Conservation (phyloP, 2,888 invertebrate species). For the Drosophila prostipennis region DNA sequence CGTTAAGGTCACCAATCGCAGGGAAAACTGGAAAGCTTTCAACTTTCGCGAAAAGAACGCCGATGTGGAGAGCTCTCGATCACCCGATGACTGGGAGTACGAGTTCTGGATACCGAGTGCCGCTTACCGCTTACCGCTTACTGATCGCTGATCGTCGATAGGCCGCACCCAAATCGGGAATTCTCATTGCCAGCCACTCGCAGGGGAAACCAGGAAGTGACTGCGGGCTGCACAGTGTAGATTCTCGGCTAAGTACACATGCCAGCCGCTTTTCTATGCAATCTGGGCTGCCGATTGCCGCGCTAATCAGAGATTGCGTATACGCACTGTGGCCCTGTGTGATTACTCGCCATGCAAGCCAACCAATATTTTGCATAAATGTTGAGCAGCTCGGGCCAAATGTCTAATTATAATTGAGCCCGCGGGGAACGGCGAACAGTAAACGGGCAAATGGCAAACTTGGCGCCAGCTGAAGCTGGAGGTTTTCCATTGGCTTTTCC, state of each 20-base stretch:
- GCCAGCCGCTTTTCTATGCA: not conserved
- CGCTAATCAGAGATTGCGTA: conserved; percentile 71
- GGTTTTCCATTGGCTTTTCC: conserved; percentile 52
- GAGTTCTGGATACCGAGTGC: not conserved
- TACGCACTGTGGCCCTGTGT: conserved; percentile 66
- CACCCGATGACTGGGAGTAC: conserved; percentile 1
- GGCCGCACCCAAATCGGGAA: conserved; percentile 52
- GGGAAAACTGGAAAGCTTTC: conserved; percentile 24
- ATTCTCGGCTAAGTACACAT: conserved; percentile 19
- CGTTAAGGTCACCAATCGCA: conserved; percentile 9
- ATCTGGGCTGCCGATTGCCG: conserved; percentile 3
- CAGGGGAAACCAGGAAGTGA: conserved; percentile 35
- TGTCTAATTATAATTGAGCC: conserved; percentile 64
- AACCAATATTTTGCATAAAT: conserved; percentile 73
- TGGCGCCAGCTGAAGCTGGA: conserved; percentile 36
- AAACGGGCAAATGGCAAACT: conserved; percentile 32
- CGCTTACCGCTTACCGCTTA: not conserved
- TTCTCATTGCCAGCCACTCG: conserved; percentile 45
- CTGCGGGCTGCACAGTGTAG: conserved; percentile 1
- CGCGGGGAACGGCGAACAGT: conserved; percentile 27
- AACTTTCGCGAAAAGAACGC: conserved; percentile 12
- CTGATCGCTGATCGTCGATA: not conserved
- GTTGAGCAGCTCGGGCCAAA: conserved; percentile 48
- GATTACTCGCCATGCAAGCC: conserved; percentile 43
- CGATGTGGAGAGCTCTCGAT: conserved; percentile 8